These are phyloP conservation scores for Alethe castanea DNA, from an alignment of 2,113 vertebrate genomes.

Conservation along the genomic window DNA sequence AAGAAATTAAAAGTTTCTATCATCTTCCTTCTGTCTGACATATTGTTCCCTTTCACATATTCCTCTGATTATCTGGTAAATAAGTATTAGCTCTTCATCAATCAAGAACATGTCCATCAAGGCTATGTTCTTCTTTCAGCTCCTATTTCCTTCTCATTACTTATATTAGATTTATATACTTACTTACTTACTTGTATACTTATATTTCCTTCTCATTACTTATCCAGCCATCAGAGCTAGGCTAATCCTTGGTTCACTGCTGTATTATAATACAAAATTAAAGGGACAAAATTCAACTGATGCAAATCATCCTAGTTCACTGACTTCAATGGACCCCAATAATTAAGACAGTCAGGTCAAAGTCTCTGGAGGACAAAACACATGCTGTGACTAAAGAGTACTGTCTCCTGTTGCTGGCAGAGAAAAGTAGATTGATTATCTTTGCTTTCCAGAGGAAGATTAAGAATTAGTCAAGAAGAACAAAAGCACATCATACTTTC, in stretches of 20 bases:
- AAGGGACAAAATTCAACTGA: not conserved
- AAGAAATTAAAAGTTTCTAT: not conserved
- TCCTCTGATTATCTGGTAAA: not conserved
- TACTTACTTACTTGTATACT: too few species aligned
- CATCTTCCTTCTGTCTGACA: not conserved
- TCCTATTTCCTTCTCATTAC: not conserved
- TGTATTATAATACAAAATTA: not conserved
- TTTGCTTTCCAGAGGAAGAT: not conserved
- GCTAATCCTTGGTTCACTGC: not conserved
- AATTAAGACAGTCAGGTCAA: not conserved
- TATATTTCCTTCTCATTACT: not conserved
- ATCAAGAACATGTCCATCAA: not conserved
- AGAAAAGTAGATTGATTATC: slow-evolving; percentile 12
- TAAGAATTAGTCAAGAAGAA: not conserved
- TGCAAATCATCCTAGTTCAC: not conserved
- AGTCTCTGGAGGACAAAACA: not conserved
- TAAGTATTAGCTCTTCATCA: not conserved
- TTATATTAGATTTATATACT: not conserved
- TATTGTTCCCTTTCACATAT: not conserved
- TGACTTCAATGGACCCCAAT: not conserved
- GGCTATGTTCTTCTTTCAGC: not conserved
- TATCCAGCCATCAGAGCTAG: not conserved
- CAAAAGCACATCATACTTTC: not conserved
- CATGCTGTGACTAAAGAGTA: not conserved
- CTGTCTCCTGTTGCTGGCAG: not conserved